Evolutionary conservation across 2,113 vertebrate species (phyloP).

Genomic region (Alexandromys fortis): DNA sequence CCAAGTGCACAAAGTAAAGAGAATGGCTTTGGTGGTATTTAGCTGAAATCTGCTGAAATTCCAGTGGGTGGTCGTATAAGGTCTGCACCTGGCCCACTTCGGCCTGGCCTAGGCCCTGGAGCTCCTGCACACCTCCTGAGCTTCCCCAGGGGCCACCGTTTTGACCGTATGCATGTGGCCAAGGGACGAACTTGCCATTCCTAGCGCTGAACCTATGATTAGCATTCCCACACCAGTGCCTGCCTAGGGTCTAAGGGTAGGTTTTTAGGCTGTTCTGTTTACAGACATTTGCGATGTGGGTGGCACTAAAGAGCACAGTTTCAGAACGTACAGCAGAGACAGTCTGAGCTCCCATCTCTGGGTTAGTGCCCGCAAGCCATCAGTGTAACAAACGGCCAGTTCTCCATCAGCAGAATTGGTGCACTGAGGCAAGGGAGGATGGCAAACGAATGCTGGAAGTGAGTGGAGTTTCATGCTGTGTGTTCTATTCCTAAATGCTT

Average conservation of each 20-base stretch:
- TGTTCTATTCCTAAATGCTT: not conserved
- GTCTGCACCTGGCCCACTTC: not conserved
- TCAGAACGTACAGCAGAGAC: not conserved
- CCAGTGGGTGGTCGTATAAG: not conserved
- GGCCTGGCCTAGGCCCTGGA: not conserved
- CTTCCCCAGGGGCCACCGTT: not conserved
- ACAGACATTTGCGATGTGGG: not conserved
- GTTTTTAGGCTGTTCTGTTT: constrained; percentile 6
- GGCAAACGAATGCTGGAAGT: constrained; percentile 32
- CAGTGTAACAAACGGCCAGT: not conserved
- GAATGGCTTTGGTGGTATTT: not conserved
- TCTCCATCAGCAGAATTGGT: not conserved
- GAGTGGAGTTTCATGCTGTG: not conserved
- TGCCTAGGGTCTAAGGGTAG: not conserved
- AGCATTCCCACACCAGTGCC: not conserved
- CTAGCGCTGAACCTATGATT: constrained; percentile 9
- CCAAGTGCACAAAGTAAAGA: not conserved
- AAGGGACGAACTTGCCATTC: not conserved
- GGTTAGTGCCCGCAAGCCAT: not conserved
- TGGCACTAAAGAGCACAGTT: not conserved
- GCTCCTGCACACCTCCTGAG: not conserved
- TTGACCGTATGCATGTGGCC: not conserved
- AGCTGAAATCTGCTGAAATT: not conserved
- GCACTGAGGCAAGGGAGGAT: not conserved
- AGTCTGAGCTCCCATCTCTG: not conserved